Base-by-base conservation (phyloP, 1,140 invertebrate genomes). In the Melitaea cinxia region DNA sequence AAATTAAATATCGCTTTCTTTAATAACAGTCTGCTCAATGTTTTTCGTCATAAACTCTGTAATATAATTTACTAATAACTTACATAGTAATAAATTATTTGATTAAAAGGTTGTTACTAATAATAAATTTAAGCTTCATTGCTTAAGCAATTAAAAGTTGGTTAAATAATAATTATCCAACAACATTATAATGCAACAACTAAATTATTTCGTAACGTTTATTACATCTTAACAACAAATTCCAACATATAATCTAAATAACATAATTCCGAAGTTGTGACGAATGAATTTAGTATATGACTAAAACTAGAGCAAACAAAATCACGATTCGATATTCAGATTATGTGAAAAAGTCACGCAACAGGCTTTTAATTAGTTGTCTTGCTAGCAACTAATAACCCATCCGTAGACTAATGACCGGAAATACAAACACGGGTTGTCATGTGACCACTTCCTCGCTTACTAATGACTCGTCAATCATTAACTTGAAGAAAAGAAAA, bases 391-490 rank as follows among this genome's bases (percentile, higher is more conserved):
- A 17, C 7, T 1, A 54, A 28, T 6, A 47, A 35, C 19, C n/a
- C 9, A 57, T 42, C 24, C 7, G 19, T 39, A 17, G 33, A 26
- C 4, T 65, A 65, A 68, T 49, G 65, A 65, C 60, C 61, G 65
- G 70, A 72, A 64, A 17, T 56, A 49, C 58, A 68, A 56, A 45
- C 53, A 64, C 14, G 33, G 39, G 53, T 39, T 59, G 61, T 61
- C 70, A 55, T 49, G 60, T 42, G 30, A 15, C 42, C 42, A 62
- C 61, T 68, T 68, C 62, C 65, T 65, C 26, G 50, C 59, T 39
- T 28, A 33, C 54, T 72, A 74, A 71, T 58, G 68, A 68, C 56
- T 59, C 57, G 55, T 68, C 72, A 69, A 69, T 75, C 61, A 66
- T 60, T 65, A 56, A 24, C 59, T 53, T 26, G 49, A 45, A 26